Conservation (phyloP, 2,888 invertebrate species). For the Apantesis nais region DNA sequence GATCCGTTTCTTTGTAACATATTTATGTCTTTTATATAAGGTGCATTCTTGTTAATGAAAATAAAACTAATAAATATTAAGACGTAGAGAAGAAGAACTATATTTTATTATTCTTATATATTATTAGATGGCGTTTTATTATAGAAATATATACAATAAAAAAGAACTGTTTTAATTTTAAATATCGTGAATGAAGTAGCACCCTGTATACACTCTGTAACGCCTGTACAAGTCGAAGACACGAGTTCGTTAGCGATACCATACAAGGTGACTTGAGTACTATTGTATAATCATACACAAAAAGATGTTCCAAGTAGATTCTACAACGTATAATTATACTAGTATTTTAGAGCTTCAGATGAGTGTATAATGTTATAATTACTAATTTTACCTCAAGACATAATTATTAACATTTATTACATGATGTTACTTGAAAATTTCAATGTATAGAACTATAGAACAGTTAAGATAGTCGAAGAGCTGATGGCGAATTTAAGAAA, state of each 20-base stretch:
- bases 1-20: too few species aligned
- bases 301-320: not conserved
- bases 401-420: not conserved
- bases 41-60: too few species aligned
- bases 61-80: too few species aligned
- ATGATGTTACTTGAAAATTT: not conserved
- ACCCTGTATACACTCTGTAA: conserved; percentile 20
- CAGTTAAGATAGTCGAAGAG: not conserved
- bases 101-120: too few species aligned
- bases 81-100: too few species aligned
- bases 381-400: not conserved
- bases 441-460: too few species aligned
- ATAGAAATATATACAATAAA: not conserved
- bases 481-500: too few species aligned
- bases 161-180: not conserved
- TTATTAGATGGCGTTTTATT: too few species aligned
- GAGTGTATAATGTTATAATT: not conserved
- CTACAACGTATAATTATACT: not conserved
- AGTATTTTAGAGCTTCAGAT: not conserved
- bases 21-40: too few species aligned
- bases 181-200: conserved; percentile 5
- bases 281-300: not conserved
- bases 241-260: conserved; percentile 37
- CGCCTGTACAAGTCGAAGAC: conserved; percentile 33
- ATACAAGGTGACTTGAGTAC: conserved; percentile 12